phyloP scores from a whole-genome alignment of 2,797 vertebrate genomes.

The Enteromius paludinosus region DNA sequence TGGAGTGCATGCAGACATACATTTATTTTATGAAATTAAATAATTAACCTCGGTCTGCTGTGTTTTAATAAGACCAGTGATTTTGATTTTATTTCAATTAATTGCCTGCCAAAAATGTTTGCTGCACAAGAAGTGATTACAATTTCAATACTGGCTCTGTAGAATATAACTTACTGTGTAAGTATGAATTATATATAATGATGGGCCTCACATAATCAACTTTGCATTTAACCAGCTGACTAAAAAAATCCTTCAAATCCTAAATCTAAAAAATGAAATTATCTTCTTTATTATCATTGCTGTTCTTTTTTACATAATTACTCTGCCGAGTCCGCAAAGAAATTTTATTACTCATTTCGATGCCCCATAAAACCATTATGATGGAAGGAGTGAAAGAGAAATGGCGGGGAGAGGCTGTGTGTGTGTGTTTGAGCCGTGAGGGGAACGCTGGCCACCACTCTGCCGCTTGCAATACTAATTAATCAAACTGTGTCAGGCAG shows the following conservation, averaged over 20 bases:
- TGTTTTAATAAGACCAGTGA: background rate
- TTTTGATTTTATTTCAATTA: background rate
- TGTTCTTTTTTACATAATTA: constrained; percentile 5
- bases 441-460: constrained; percentile 18
- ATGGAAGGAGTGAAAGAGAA: background rate
- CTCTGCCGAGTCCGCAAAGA: background rate
- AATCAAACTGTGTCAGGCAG: constrained; percentile 39
- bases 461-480: constrained; percentile 32
- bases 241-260: background rate
- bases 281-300: background rate
- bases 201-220: background rate
- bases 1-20: too few relatives aligned
- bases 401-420: background rate
- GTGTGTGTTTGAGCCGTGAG: constrained; percentile 15
- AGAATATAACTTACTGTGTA: background rate
- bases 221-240: background rate
- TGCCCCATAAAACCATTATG: constrained; percentile 6
- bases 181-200: background rate
- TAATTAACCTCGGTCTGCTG: background rate
- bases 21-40: background rate
- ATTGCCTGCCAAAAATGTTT: background rate
- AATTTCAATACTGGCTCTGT: background rate
- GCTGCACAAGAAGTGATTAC: background rate
- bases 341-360: background rate
- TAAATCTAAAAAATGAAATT: background rate